phyloP scores from a whole-genome alignment of 2,888 invertebrate genomes.

The Cheilosia impressa region DNA sequence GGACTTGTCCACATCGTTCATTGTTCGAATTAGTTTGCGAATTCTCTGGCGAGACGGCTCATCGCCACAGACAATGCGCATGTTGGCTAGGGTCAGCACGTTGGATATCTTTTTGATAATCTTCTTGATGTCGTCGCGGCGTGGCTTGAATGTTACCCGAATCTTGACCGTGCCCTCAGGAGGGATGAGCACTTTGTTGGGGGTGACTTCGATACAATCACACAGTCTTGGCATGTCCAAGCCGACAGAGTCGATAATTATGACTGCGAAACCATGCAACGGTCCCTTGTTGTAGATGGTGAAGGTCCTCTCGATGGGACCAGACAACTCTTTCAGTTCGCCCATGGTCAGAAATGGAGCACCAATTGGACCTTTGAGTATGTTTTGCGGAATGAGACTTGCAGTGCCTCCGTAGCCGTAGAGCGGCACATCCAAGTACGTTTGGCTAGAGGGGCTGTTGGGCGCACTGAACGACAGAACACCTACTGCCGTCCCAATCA shows the following conservation, averaged over 20 bases:
- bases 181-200: slow-evolving; percentile 83
- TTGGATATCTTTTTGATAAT: slow-evolving; percentile 80
- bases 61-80: slow-evolving; percentile 84
- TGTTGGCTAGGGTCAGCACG: slow-evolving; percentile 83
- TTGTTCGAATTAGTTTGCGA: slow-evolving; percentile 79
- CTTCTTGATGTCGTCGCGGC: slow-evolving; percentile 84
- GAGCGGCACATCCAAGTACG: slow-evolving; percentile 81
- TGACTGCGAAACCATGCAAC: slow-evolving; percentile 84
- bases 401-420: slow-evolving; percentile 87
- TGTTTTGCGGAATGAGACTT: slow-evolving; percentile 84
- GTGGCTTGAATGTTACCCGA: slow-evolving; percentile 83
- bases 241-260: slow-evolving; percentile 80
- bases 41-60: slow-evolving; percentile 84
- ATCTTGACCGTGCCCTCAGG: slow-evolving; percentile 83
- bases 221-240: slow-evolving; percentile 80
- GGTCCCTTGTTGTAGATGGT: slow-evolving; percentile 85
- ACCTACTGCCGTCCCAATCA: slow-evolving; percentile 85
- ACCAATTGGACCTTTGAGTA: slow-evolving; percentile 85
- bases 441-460: slow-evolving; percentile 73
- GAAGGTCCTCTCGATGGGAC: slow-evolving; percentile 84
- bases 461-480: slow-evolving; percentile 85
- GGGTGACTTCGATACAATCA: slow-evolving; percentile 82
- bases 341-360: slow-evolving; percentile 86
- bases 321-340: slow-evolving; percentile 84
- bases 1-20: slow-evolving; percentile 78